phyloP scores from a whole-genome alignment of 2,113 vertebrate genomes.

The Herpailurus yagouaroundi region DNA sequence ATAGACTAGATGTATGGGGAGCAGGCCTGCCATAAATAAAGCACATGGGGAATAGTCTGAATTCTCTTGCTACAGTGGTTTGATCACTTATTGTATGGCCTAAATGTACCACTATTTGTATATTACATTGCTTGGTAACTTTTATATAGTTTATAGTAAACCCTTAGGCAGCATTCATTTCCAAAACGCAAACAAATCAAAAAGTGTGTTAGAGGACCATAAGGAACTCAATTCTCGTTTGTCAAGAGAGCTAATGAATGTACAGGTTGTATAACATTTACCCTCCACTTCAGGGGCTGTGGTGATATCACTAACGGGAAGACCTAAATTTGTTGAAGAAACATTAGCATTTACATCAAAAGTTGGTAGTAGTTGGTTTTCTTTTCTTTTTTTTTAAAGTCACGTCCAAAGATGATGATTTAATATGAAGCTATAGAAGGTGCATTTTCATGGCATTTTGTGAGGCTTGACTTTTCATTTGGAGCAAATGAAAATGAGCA shows the following conservation, averaged over 20 bases:
- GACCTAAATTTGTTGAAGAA: background rate
- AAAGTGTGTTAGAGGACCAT: background rate
- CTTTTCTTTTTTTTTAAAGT: background rate
- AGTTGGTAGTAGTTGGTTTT: background rate
- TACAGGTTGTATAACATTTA: background rate
- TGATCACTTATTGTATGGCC: background rate
- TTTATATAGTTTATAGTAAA: slow-evolving; percentile 9
- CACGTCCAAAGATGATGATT: background rate
- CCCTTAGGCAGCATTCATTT: background rate
- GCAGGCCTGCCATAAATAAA: background rate
- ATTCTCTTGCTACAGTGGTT: background rate
- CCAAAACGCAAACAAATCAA: background rate
- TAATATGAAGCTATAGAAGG: background rate
- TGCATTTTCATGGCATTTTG: background rate
- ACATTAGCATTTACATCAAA: background rate
- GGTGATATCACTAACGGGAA: background rate
- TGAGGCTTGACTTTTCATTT: background rate
- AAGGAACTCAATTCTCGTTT: background rate
- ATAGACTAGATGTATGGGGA: background rate
- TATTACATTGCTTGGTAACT: background rate
- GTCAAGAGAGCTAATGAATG: background rate
- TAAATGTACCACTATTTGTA: background rate
- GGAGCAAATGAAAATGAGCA: slow-evolving; percentile 10
- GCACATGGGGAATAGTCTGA: background rate
- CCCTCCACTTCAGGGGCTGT: background rate